These are phyloP conservation scores for Ctenodactylus gundi DNA, from an alignment of 2,113 vertebrate species.

Conservation along the genomic window DNA sequence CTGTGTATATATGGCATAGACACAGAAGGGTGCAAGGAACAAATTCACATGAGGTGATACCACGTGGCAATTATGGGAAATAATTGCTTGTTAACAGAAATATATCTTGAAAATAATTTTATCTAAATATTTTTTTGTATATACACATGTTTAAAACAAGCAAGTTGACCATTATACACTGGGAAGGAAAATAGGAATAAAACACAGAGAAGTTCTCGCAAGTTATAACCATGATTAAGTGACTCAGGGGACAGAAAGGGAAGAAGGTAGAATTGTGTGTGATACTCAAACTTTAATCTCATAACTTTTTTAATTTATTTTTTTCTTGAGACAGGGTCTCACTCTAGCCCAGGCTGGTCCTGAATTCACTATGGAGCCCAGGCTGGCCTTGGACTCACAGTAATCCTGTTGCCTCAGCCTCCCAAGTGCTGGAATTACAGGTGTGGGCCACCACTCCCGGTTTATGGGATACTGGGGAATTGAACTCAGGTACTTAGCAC, in stretches of 20 bases:
- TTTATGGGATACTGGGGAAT: no score
- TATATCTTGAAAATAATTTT: no score
- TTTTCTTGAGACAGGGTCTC: no score
- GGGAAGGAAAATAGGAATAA: not conserved
- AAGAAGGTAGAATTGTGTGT: not conserved
- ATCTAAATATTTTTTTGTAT: not conserved
- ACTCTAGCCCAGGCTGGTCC: no score
- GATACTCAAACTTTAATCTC: slow-evolving; percentile 7
- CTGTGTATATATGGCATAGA: not conserved
- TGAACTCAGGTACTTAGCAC: no score
- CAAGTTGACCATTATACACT: not conserved
- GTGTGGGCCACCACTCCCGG: no score
- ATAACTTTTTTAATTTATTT: no score
- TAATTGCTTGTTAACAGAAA: not conserved
- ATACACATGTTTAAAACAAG: not conserved
- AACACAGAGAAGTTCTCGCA: not conserved
- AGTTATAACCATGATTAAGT: not conserved
- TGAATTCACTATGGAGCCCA: no score
- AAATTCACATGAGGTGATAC: not conserved
- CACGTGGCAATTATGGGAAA: not conserved
- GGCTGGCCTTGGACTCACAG: no score
- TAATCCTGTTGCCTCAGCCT: no score
- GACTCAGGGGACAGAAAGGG: not conserved
- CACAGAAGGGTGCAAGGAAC: not conserved
- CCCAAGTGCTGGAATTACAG: no score